Percentiles rank a stretch among this genome's conserved stretches.
Conservation (phyloP, 2,888 invertebrate species). For the Metacarcinus magister region DNA sequence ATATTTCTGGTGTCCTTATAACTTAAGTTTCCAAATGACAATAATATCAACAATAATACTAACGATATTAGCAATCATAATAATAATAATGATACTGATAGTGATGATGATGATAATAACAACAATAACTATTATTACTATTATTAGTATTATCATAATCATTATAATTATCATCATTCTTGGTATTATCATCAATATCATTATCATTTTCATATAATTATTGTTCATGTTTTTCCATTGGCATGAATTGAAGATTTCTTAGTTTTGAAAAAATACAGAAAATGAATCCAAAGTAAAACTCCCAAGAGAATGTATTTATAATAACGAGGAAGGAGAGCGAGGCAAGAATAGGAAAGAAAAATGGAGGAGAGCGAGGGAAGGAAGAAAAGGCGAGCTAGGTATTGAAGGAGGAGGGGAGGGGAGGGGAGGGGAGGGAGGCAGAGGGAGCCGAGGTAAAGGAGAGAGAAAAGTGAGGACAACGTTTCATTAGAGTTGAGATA, state of each 20-base stretch:
- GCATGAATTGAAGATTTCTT: background rate
- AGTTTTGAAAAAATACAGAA: background rate
- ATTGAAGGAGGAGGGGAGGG: background rate
- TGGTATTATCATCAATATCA: too few species aligned
- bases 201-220: too few species aligned
- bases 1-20: too few species aligned
- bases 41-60: too few species aligned
- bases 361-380: background rate
- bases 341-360: background rate
- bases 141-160: too few species aligned
- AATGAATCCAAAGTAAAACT: background rate
- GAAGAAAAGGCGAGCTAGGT: background rate
- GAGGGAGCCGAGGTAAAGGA: background rate
- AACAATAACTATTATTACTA: too few species aligned
- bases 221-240: too few species aligned
- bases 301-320: background rate
- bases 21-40: too few species aligned
- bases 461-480: background rate
- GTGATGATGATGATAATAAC: too few species aligned
- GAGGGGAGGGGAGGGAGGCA: background rate
- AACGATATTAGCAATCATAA: too few species aligned
- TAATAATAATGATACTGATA: too few species aligned
- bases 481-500: slow-evolving; percentile 11
- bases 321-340: background rate
- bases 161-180: too few species aligned